These are phyloP conservation scores for Ophonus ardosiacus DNA, from an alignment of 2,888 invertebrate species.

Conservation along the genomic window DNA sequence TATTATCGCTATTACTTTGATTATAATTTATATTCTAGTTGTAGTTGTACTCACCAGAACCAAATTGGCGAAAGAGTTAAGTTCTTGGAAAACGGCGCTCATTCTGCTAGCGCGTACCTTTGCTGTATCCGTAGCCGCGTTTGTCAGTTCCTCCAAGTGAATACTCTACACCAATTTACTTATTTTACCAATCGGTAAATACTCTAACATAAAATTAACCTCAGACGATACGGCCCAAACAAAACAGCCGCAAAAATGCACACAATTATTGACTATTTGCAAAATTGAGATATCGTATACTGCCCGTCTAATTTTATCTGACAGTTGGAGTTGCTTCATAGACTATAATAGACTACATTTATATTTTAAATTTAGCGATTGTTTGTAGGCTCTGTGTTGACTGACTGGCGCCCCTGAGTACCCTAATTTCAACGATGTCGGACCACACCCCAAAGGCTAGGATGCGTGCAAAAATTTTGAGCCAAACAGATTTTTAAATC, in stretches of 20 bases:
- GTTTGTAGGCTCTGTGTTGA: too few relatives aligned
- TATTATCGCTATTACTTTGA: not conserved
- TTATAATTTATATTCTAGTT: constrained; percentile 3
- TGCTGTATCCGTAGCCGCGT: constrained; percentile 78
- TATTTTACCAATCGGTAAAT: constrained; percentile 29
- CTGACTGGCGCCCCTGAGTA: too few relatives aligned
- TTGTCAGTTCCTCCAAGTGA: constrained; percentile 64
- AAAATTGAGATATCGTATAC: too few relatives aligned
- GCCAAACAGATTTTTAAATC: too few relatives aligned
- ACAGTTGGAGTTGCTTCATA: too few relatives aligned
- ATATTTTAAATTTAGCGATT: too few relatives aligned
- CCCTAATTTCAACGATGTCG: too few relatives aligned
- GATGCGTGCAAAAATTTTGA: too few relatives aligned
- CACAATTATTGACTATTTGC: too few relatives aligned
- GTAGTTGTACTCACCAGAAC: constrained; percentile 77
- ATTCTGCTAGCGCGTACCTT: constrained; percentile 76
- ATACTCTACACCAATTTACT: constrained; percentile 69
- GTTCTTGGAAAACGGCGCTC: constrained; percentile 76
- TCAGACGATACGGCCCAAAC: not conserved
- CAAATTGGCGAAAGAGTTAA: constrained; percentile 77
- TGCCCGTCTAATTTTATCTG: too few relatives aligned
- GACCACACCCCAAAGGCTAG: too few relatives aligned
- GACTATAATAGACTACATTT: too few relatives aligned
- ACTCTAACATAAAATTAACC: not conserved
- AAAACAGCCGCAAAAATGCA: not conserved